A percentile compares a stretch with the other conserved stretches of the same genome.
phyloP scores from a whole-genome alignment of 2,113 vertebrate genomes.

The Eudorcas thomsonii region DNA sequence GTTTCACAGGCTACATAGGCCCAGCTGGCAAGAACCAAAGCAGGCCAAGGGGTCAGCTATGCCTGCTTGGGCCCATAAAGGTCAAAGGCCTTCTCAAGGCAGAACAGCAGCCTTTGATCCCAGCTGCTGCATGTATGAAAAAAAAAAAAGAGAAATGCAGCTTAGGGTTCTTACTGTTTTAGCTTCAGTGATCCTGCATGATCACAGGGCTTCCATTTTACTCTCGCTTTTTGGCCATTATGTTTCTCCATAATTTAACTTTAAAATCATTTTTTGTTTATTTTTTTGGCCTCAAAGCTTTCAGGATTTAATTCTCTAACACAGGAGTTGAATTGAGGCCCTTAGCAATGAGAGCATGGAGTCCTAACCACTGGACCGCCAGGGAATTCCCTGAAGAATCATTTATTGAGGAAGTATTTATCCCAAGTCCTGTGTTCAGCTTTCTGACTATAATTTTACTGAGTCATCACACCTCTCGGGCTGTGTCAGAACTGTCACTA shows the following conservation, averaged over 20 bases:
- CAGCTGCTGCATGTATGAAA: not conserved
- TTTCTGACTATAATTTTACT: not conserved
- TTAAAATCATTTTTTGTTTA: not conserved
- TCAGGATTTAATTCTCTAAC: not conserved
- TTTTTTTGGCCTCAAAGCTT: not conserved
- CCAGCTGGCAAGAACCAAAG: not conserved
- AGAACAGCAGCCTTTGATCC: not conserved
- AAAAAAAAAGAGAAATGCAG: not conserved
- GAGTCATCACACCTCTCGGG: not conserved
- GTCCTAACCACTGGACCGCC: not conserved
- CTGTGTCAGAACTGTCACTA: not conserved
- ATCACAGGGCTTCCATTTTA: not conserved
- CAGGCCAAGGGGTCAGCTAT: not conserved
- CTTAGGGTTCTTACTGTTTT: not conserved
- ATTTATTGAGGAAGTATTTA: not conserved
- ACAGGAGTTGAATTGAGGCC: not conserved
- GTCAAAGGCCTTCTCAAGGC: not conserved
- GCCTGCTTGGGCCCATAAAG: not conserved
- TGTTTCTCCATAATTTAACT: not conserved
- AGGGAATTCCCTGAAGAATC: not conserved
- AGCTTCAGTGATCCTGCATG: not conserved
- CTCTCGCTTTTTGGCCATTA: not conserved
- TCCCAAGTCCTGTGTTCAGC: not conserved
- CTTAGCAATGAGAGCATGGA: not conserved
- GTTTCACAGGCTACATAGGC: not conserved